Conservation (phyloP, 92 coral and sea anemone genomes). For the Parazoanthus darwini region DNA sequence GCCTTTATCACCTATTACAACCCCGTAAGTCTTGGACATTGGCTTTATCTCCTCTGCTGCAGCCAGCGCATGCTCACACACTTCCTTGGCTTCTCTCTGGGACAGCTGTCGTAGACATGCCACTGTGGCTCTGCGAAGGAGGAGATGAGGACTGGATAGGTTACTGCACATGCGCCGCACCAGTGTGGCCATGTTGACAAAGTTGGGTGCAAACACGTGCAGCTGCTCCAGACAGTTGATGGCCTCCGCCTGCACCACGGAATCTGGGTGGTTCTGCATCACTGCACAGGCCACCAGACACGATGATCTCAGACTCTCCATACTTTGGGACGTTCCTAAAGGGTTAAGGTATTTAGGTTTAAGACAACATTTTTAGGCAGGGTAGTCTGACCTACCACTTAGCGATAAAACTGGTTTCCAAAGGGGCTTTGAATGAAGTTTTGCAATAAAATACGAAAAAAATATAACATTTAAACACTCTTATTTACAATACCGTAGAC, state of each 20-base stretch:
- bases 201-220: constrained; percentile 98
- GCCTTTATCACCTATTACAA: constrained; percentile 91
- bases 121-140: constrained; percentile 94
- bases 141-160: constrained; percentile 98
- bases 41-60: constrained; percentile 81
- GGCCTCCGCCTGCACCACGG: constrained; percentile 97
- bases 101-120: constrained; percentile 98
- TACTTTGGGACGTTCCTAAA: constrained; percentile 84
- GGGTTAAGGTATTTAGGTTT: too few relatives aligned
- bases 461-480: too few relatives aligned
- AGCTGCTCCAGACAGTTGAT: constrained; percentile 98
- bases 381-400: too few relatives aligned
- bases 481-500: too few relatives aligned
- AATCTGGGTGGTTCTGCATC: constrained; percentile 98
- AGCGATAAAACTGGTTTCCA: too few relatives aligned
- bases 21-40: constrained; percentile 83
- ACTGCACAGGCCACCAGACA: constrained; percentile 95
- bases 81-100: constrained; percentile 98
- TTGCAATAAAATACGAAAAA: too few relatives aligned
- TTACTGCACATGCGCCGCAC: constrained; percentile 93
- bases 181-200: constrained; percentile 88
- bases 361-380: too few relatives aligned
- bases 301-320: constrained; percentile 82
- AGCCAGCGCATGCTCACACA: constrained; percentile 95
- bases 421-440: too few relatives aligned